A percentile compares a stretch with the other conserved stretches of the same genome.
Conservation (phyloP, 2,888 invertebrate species). For the Chironomus riparius region DNA sequence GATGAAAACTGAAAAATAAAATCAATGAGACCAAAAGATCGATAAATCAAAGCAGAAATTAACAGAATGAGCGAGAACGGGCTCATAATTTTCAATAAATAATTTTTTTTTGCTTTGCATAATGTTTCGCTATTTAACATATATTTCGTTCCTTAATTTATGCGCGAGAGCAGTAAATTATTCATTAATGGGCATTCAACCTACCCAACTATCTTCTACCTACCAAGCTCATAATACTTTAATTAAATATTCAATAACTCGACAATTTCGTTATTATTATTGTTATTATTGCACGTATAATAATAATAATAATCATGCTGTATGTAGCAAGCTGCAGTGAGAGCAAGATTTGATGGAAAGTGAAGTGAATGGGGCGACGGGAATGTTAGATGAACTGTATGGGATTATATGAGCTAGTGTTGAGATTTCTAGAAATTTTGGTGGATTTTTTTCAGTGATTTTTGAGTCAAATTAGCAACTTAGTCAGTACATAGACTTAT, state of each 20-base stretch:
- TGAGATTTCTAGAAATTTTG: too few species aligned
- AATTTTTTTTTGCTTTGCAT: neutral
- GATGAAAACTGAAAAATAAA: too few species aligned
- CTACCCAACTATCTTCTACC: neutral
- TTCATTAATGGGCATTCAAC: constrained; percentile 25
- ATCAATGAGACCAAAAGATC: neutral
- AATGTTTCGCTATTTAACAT: constrained; percentile 20
- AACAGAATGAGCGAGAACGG: neutral
- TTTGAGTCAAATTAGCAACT: too few species aligned
- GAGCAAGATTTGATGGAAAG: too few species aligned
- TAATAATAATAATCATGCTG: too few species aligned
- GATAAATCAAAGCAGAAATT: constrained; percentile 21
- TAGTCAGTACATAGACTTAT: too few species aligned
- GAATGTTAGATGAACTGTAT: too few species aligned
- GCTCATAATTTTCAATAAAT: neutral
- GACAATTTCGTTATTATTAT: neutral
- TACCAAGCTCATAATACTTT: neutral
- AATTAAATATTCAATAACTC: constrained; percentile 24
- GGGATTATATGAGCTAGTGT: too few species aligned
- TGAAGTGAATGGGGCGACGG: too few species aligned
- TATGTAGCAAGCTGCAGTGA: too few species aligned
- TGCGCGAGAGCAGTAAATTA: constrained; percentile 22
- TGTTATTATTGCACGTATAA: neutral
- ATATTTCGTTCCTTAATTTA: constrained; percentile 6
- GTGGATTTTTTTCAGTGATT: too few species aligned